Percentiles rank a stretch among this genome's conserved stretches.
phyloP scores from a whole-genome alignment of 2,113 vertebrate species.

The Peucedramus taeniatus region DNA sequence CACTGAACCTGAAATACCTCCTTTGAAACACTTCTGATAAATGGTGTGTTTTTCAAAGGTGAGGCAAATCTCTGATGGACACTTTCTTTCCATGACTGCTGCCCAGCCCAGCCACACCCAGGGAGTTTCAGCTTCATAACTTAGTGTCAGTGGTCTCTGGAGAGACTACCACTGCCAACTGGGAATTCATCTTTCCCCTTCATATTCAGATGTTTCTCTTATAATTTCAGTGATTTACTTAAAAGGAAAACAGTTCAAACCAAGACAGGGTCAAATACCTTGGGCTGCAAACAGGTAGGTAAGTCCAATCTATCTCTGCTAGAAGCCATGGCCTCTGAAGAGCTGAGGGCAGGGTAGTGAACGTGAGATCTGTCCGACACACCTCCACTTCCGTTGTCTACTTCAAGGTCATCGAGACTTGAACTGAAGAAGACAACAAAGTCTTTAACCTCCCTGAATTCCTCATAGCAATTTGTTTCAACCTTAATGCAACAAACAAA shows the following conservation, averaged over 20 bases:
- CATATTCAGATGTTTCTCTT: background rate
- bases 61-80: background rate
- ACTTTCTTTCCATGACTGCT: background rate
- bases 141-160: background rate
- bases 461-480: background rate
- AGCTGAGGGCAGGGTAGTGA: slow-evolving; percentile 38
- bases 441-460: background rate
- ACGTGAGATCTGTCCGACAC: background rate
- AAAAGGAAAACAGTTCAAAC: background rate
- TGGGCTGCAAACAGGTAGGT: slow-evolving; percentile 56
- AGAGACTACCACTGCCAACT: background rate
- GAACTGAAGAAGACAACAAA: slow-evolving; percentile 68
- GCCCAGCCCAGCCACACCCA: background rate
- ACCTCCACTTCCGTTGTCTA: slow-evolving; percentile 78
- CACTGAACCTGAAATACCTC: background rate
- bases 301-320: slow-evolving; percentile 71
- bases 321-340: slow-evolving; percentile 33
- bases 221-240: background rate
- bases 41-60: background rate
- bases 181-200: background rate
- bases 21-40: background rate
- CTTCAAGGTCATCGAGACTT: slow-evolving; percentile 88
- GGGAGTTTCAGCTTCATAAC: background rate
- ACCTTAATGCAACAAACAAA: background rate
- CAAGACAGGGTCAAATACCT: slow-evolving; percentile 71